These are phyloP conservation scores for Sminthurinus aureus DNA, from an alignment of 2,888 invertebrate species.

Conservation along the genomic window DNA sequence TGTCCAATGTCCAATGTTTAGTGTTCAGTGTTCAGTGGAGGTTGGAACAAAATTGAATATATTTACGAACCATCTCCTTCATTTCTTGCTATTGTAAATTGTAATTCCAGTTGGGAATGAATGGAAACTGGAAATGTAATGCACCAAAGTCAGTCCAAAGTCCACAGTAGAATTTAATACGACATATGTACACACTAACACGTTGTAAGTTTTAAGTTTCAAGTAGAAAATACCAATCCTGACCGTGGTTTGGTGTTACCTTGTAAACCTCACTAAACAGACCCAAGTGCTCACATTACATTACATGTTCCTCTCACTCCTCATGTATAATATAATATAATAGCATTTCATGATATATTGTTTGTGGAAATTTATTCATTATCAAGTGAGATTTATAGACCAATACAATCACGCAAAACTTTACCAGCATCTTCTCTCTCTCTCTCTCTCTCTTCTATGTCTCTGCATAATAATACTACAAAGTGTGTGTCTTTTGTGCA, in stretches of 20 bases:
- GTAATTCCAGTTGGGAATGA: not conserved
- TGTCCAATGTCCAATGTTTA: too few relatives aligned
- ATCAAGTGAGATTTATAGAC: slow-evolving; percentile 54
- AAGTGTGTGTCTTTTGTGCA: not conserved
- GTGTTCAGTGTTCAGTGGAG: not conserved
- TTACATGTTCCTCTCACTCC: not conserved
- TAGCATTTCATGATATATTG: slow-evolving; percentile 43
- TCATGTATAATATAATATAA: not conserved
- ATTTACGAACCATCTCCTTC: slow-evolving; percentile 7
- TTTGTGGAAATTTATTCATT: slow-evolving; percentile 56
- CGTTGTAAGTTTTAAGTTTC: not conserved
- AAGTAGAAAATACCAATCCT: not conserved
- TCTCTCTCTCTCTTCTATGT: not conserved
- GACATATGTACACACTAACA: not conserved
- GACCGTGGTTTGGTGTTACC: not conserved
- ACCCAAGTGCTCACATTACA: not conserved
- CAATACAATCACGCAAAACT: slow-evolving; percentile 42
- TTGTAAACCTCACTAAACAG: not conserved
- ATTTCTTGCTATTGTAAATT: slow-evolving; percentile 7
- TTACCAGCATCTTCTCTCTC: slow-evolving; percentile 28
- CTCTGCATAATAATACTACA: not conserved
- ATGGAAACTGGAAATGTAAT: too few relatives aligned
- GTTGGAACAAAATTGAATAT: slow-evolving; percentile 19
- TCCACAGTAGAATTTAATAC: not conserved
- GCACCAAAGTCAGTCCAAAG: not conserved